A percentile compares a stretch with the other conserved stretches of the same genome.
phyloP scores from a whole-genome alignment of 2,888 invertebrate genomes.

The Rambutsinella grinnellia region DNA sequence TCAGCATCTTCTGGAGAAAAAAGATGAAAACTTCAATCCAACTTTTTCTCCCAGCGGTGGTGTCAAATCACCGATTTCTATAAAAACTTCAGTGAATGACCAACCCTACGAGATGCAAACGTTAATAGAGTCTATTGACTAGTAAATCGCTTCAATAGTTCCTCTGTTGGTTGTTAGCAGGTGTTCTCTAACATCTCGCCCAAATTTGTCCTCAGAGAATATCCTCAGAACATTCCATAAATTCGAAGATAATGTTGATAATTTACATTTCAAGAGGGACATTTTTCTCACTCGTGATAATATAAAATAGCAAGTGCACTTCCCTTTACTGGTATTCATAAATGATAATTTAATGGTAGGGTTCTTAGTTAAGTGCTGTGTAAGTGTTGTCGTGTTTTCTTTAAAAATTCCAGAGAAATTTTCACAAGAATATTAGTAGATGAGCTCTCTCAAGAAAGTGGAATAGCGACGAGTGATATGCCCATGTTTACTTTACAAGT shows the following conservation, averaged over 20 bases:
- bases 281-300: too few relatives aligned
- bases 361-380: not conserved
- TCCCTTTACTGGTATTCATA: slow-evolving; percentile 4
- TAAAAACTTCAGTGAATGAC: slow-evolving; percentile 18
- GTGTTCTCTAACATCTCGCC: slow-evolving; percentile 4
- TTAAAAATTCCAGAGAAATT: not conserved
- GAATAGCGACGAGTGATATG: slow-evolving; percentile 14
- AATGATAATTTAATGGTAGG: not conserved
- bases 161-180: too few relatives aligned
- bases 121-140: slow-evolving; percentile 49
- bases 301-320: too few relatives aligned
- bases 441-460: slow-evolving; percentile 5
- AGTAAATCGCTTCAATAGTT: too few relatives aligned
- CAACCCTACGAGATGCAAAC: slow-evolving; percentile 32
- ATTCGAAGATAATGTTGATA: slow-evolving; percentile 19
- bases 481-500: slow-evolving; percentile 28
- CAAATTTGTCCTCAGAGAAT: slow-evolving; percentile 3
- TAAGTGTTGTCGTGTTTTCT: not conserved
- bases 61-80: slow-evolving; percentile 45
- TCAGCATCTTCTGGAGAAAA: slow-evolving; percentile 29
- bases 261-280: slow-evolving; percentile 32
- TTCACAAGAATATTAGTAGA: not conserved
- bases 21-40: slow-evolving; percentile 35
- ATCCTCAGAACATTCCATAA: slow-evolving; percentile 25
- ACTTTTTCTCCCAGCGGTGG: slow-evolving; percentile 39